Conservation (phyloP, 2,113 vertebrate genomes). For the Periophthalmodon schlosseri region DNA sequence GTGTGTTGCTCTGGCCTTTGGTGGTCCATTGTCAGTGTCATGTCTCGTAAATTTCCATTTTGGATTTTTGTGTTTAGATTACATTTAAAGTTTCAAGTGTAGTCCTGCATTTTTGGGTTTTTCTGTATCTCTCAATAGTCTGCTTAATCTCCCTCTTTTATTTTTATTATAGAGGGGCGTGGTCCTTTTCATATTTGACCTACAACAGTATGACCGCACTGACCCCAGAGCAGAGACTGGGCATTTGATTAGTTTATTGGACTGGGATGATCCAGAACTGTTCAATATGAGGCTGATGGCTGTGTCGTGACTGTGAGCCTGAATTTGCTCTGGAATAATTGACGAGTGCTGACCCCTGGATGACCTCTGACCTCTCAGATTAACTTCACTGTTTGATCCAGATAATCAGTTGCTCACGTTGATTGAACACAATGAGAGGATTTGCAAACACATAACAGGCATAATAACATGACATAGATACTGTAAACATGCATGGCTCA, state of each 20-base stretch:
- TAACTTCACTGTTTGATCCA: neutral
- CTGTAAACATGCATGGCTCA: too few relatives aligned
- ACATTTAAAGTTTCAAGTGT: too few relatives aligned
- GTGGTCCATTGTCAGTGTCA: too few relatives aligned
- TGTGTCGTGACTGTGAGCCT: neutral
- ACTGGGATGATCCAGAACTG: neutral
- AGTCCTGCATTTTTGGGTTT: too few relatives aligned
- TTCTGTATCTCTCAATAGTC: too few relatives aligned
- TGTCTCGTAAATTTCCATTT: too few relatives aligned
- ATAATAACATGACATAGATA: too few relatives aligned
- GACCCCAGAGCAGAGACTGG: neutral
- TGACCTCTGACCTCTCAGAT: neutral
- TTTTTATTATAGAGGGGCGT: neutral
- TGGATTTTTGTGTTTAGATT: too few relatives aligned
- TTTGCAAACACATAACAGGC: neutral
- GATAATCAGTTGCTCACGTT: neutral
- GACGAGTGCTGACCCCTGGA: neutral
- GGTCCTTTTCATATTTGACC: neutral
- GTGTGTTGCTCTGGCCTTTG: too few relatives aligned
- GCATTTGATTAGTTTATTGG: neutral
- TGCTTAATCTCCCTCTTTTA: neutral
- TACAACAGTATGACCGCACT: slow-evolving; percentile 4
- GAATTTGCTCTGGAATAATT: neutral
- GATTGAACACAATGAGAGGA: neutral
- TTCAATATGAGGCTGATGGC: neutral